Conservation (phyloP, 2,888 invertebrate genomes). For the Ichneumoninae sp. region DNA sequence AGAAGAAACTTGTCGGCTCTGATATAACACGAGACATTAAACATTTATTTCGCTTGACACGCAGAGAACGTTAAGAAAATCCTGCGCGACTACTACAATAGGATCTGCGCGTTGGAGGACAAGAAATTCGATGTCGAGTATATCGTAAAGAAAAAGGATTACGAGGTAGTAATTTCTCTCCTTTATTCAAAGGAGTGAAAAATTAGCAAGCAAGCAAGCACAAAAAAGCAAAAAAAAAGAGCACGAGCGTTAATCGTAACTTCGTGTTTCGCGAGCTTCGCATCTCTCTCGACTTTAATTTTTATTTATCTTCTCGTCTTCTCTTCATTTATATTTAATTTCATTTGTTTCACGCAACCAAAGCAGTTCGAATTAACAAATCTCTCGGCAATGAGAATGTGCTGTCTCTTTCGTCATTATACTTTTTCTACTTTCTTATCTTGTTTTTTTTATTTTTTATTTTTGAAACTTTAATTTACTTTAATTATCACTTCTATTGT, state of each 20-base stretch:
- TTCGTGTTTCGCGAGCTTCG: conserved; percentile 65
- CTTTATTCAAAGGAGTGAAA: conserved; percentile 58
- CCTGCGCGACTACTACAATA: conserved; percentile 94
- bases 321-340: conserved; percentile 55
- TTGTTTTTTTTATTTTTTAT: conserved; percentile 30
- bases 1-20: conserved; percentile 19
- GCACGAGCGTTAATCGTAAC: conserved; percentile 68
- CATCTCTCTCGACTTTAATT: conserved; percentile 65
- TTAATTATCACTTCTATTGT: conserved; percentile 33
- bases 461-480: conserved; percentile 23
- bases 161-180: conserved; percentile 91
- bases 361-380: conserved; percentile 42
- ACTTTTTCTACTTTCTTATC: conserved; percentile 29
- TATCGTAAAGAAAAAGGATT: conserved; percentile 99
- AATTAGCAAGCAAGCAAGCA: conserved; percentile 52
- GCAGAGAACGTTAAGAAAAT: conserved; percentile 91
- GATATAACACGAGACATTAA: conserved; percentile 46
- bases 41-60: conserved; percentile 64
- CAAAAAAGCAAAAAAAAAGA: conserved; percentile 31
- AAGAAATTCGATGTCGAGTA: conserved; percentile 99
- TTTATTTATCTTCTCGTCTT: conserved; percentile 62
- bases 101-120: conserved; percentile 95
- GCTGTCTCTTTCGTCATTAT: conserved; percentile 27
- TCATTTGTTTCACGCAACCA: conserved; percentile 32
- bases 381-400: conserved; percentile 25